Percentiles rank a stretch among this genome's conserved stretches.
Evolutionary conservation across 2,113 vertebrate species (phyloP).

Genomic region (Rhea pennata): DNA sequence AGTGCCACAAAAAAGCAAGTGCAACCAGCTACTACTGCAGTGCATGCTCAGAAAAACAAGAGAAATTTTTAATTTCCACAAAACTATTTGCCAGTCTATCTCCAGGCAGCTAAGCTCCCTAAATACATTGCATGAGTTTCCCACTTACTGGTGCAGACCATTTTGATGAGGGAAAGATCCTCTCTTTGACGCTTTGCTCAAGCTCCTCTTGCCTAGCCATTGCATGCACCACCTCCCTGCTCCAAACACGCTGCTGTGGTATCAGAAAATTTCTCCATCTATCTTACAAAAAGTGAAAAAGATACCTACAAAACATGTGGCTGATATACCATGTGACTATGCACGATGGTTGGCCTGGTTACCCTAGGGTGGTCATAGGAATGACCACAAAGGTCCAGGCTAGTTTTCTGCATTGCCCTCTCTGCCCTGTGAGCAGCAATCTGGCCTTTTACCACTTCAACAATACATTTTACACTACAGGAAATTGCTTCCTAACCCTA

Average conservation of each 20-base stretch:
- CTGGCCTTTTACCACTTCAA: not conserved
- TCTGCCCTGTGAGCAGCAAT: not conserved
- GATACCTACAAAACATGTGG: not conserved
- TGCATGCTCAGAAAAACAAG: not conserved
- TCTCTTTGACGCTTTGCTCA: not conserved
- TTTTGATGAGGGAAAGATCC: not conserved
- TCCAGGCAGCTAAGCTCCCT: not conserved
- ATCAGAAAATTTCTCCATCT: not conserved
- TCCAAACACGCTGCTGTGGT: not conserved
- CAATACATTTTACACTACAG: not conserved
- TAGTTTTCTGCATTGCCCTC: not conserved
- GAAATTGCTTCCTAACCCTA: not conserved
- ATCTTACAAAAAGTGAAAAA: not conserved
- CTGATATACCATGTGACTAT: not conserved
- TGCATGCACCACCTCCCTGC: not conserved
- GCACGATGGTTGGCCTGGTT: not conserved
- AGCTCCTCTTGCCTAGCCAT: not conserved
- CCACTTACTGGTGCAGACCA: accelerated
- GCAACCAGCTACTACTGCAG: accelerated
- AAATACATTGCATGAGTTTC: not conserved
- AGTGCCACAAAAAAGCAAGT: not conserved
- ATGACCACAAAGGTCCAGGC: not conserved
- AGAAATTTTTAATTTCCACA: not conserved
- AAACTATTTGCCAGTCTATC: not conserved
- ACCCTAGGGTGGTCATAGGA: accelerated